These are phyloP conservation scores for Parapsyche elsis DNA, from an alignment of 1,140 invertebrate species.

Conservation along the genomic window DNA sequence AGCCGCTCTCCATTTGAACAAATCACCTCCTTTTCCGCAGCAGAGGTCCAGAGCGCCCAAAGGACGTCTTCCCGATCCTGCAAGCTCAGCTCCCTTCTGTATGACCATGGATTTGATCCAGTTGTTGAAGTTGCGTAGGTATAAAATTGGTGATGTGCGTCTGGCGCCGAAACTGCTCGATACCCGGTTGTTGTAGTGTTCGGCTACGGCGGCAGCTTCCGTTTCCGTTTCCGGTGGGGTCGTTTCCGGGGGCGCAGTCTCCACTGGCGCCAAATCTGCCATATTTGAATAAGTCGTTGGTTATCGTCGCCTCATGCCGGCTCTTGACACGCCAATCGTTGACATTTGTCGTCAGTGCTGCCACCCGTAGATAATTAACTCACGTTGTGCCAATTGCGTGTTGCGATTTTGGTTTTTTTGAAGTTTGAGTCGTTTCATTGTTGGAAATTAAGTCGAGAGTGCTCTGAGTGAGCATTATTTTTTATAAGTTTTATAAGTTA, in stretches of 20 bases:
- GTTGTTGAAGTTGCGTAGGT: conserved; percentile 97
- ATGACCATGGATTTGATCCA: conserved; percentile 98
- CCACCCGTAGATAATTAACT: neutral
- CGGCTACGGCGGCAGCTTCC: conserved; percentile 76
- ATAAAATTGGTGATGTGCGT: conserved; percentile 89
- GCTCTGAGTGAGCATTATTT: too few relatives aligned
- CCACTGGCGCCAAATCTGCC: neutral
- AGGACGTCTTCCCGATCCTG: conserved; percentile 65
- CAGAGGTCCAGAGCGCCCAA: conserved; percentile 79
- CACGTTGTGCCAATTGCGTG: too few relatives aligned
- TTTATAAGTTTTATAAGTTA: too few relatives aligned
- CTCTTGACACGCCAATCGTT: neutral
- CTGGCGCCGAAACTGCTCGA: conserved; percentile 84
- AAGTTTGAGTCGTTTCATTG: too few relatives aligned
- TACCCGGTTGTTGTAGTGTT: conserved; percentile 86
- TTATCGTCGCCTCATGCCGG: too few relatives aligned
- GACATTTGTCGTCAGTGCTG: neutral
- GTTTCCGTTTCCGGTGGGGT: conserved; percentile 51
- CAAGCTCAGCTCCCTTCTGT: conserved; percentile 73
- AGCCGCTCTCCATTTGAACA: conserved; percentile 93
- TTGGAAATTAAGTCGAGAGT: too few relatives aligned
- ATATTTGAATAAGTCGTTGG: too few relatives aligned
- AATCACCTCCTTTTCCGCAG: conserved; percentile 96
- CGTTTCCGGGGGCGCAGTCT: neutral
- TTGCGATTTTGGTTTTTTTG: too few relatives aligned